A percentile compares a stretch with the other conserved stretches of the same genome.
Evolutionary conservation across 2,888 invertebrate genomes (phyloP).

Genomic region (Apantesis nais): DNA sequence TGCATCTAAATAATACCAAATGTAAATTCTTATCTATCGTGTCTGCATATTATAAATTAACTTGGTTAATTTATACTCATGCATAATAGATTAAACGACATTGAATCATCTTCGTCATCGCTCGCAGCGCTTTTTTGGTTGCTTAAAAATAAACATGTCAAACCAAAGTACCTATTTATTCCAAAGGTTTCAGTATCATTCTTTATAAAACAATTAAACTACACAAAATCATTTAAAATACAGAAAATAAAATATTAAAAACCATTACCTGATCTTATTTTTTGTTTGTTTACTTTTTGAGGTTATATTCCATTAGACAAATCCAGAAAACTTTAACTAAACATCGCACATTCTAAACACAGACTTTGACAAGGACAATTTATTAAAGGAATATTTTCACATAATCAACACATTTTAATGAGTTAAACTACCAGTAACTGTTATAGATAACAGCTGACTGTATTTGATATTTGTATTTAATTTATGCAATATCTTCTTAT

Average conservation of each 20-base stretch:
- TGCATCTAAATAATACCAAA: neutral
- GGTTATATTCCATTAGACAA: slow-evolving; percentile 48
- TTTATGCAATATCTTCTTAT: slow-evolving; percentile 7
- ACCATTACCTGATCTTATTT: slow-evolving; percentile 43
- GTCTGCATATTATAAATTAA: neutral
- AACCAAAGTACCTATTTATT: neutral
- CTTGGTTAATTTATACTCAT: neutral
- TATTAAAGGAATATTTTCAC: slow-evolving; percentile 28
- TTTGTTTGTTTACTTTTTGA: slow-evolving; percentile 51
- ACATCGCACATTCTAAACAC: slow-evolving; percentile 17
- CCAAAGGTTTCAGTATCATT: neutral
- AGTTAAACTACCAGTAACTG: slow-evolving; percentile 24
- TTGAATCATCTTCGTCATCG: neutral
- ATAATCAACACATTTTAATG: slow-evolving; percentile 25
- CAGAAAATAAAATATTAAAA: slow-evolving; percentile 21
- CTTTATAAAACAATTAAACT: neutral
- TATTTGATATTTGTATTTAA: slow-evolving; percentile 17
- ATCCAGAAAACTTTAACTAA: slow-evolving; percentile 22
- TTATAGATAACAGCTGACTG: slow-evolving; percentile 47
- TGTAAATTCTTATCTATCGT: neutral
- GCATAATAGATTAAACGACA: neutral
- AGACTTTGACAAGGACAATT: slow-evolving; percentile 19
- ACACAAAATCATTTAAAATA: neutral
- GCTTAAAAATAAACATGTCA: neutral
- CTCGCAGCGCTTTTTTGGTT: neutral